A percentile compares a stretch with the other conserved stretches of the same genome.
phyloP scores from a whole-genome alignment of 2,797 vertebrate genomes.

The Cossypha caffra region DNA sequence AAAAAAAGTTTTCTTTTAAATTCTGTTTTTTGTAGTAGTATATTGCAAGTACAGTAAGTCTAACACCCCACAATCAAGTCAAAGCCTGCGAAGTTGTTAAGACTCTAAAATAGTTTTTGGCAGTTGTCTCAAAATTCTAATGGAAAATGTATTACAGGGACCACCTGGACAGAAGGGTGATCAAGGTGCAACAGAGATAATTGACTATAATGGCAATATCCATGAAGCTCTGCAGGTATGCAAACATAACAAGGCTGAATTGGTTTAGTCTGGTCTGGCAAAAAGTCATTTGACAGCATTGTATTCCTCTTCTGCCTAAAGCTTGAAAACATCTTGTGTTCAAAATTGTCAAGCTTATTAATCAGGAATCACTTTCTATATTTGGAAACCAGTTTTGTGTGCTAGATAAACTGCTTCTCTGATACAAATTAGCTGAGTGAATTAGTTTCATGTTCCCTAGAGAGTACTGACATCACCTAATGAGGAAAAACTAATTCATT shows the following conservation, averaged over 20 bases:
- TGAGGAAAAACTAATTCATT: conserved; percentile 9
- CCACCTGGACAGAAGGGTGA: conserved; percentile 96
- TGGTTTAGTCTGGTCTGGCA: not conserved
- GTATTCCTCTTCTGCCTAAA: not conserved
- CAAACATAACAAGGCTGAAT: not conserved
- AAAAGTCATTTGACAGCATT: not conserved
- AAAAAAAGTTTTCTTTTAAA: not conserved
- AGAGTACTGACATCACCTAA: conserved; percentile 29
- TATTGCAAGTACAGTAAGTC: not conserved
- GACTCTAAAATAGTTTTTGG: not conserved
- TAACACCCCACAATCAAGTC: not conserved
- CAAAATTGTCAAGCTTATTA: not conserved
- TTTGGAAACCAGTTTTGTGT: conserved; percentile 21
- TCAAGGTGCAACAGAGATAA: conserved; percentile 95
- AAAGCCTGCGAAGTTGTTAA: not conserved
- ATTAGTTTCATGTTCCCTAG: not conserved
- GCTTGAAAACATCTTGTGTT: not conserved
- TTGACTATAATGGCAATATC: conserved; percentile 98
- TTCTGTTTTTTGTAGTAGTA: not conserved
- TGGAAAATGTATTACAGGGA: conserved; percentile 81
- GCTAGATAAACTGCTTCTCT: conserved; percentile 29
- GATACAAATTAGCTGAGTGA: conserved; percentile 13
- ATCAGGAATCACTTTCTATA: not conserved
- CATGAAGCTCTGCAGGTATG: conserved; percentile 96
- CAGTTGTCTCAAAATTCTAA: not conserved